Conservation (phyloP, 2,113 vertebrate genomes). For the Peucedramus taeniatus region DNA sequence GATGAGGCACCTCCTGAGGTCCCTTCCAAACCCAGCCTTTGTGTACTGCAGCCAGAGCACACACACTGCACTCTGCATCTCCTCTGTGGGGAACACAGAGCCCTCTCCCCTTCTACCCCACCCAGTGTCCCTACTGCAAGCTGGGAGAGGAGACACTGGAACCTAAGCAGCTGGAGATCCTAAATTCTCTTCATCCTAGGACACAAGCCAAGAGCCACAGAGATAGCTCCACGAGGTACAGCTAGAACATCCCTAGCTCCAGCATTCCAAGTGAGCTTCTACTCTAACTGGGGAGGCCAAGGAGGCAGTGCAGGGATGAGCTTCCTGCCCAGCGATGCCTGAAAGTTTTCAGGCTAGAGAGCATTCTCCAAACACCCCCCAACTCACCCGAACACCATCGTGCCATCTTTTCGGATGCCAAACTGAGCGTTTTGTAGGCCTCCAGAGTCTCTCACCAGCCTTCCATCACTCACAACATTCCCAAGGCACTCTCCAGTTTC, state of each 20-base stretch:
- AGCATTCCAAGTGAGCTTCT: not conserved
- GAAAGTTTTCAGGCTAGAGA: not conserved
- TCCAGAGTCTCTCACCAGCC: conserved; percentile 72
- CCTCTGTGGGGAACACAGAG: not conserved
- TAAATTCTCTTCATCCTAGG: not conserved
- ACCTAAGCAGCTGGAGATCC: not conserved
- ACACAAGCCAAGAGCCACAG: not conserved
- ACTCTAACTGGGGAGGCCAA: not conserved
- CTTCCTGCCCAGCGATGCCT: not conserved
- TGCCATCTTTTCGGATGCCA: conserved; percentile 89
- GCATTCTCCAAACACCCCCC: not conserved
- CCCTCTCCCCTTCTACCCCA: not conserved
- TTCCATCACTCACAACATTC: conserved; percentile 84
- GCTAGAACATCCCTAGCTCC: not conserved
- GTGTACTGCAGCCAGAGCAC: not conserved
- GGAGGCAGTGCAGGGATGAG: not conserved
- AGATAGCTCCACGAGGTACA: not conserved
- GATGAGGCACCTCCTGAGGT: not conserved
- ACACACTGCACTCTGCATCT: not conserved
- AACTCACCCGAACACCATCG: conserved; percentile 89
- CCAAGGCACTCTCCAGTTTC: conserved; percentile 73
- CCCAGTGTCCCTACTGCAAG: not conserved
- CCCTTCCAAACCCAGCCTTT: not conserved
- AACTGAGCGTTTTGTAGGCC: conserved; percentile 94
- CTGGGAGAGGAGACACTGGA: not conserved